Evolutionary conservation across 2,888 invertebrate genomes (phyloP), one percentile per base, ranked within the genome.

Genomic region (Bellardia bayeri): DNA sequence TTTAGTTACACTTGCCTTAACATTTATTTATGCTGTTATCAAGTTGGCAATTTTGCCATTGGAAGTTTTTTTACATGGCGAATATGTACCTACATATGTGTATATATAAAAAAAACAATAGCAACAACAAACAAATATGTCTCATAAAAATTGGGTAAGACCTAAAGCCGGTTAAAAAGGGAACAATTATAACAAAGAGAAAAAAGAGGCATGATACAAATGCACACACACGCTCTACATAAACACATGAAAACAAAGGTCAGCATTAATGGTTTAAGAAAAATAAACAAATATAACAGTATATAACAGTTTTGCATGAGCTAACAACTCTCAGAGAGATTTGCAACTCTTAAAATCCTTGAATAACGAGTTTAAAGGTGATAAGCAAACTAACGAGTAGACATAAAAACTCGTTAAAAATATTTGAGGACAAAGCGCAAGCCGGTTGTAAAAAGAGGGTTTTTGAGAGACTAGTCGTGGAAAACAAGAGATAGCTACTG

Each of bases 211-310:
- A 40, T 72, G 71, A 72, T 63, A 71, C 45, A 54, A 69, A 69
- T 16, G 13, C 56, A 64, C 37, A 45, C 40, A 58, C 33, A 16
- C 33, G 14, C 23, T 42, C 9, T 42, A 23, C 51, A 30, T 42
- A 61, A 66, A 72, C 45, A 30, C n/a, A 63, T 33, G 8, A 80
- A 69, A 78, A 54, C 72, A 85, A 87, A 87, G 87, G 85, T 87
- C 87, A 82, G 54, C 63, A 75, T 75, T 64, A 78, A 87, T 64
- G 61, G 40, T 49, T 72, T 13, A 64, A 37, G 54, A 33, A 78
- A 74, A 51, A 78, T 64, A 83, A 83, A 80, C 58, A 80, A 68
- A 49, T 72, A 83, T 51, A 61, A 81, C 79, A 64, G 61, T 45
- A 45, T 87, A 87, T 87, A 76, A 87, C 83, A 87, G 6, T 74